Base-by-base conservation (phyloP, 1,140 invertebrate species). In the Listronotus bonariensis region DNA sequence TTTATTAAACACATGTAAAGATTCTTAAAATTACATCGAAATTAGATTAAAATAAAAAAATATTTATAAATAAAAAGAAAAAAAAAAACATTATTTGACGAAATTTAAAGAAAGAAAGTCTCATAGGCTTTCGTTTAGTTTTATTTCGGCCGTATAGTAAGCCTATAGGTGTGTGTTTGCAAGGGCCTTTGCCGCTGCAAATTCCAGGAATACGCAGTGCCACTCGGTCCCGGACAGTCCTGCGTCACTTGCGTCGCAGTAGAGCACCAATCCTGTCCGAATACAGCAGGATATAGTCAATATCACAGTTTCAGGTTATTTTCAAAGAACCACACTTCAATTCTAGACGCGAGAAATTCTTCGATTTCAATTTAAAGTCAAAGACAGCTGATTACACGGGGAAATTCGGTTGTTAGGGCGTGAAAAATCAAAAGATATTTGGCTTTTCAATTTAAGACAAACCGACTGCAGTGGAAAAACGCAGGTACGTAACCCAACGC, bases 181-280 rank as follows among this genome's bases (percentile, higher is more conserved):
- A 43, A 43, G n/a, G 41, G 41, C 41, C 41, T 43, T 43, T 14
- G 12, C 32, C 8, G 18, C 36, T 34, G 34, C 52, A 45, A 59
- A 49, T 51, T 41, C 58, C 18, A 32, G 59, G n/a, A 31, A 17
- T 20, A 62, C 59, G 59, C 59, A 62, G 40, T 62, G 59, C 38
- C 59, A 54, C 51, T 51, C 59, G 59, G 59, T 18, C 40, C 36
- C 46, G 58, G 46, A 60, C 51, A 20, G 58, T 60, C 58, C 58
- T 60, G 59, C 59, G 59, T 62, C 40, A n/a, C 59, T 62, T 20
- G 59, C 59, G 46, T 31, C 53, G 59, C 59, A 62, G 59, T 54
- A 54, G 59, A 62, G 52, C 42, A 38, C 43, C 34, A 49, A 5
- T 31, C 46, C 15, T 18, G 15, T 18, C 46, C 7, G 46, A 49